Conservation (phyloP, 2,797 vertebrate genomes). For the Orientallactaga sibirica region DNA sequence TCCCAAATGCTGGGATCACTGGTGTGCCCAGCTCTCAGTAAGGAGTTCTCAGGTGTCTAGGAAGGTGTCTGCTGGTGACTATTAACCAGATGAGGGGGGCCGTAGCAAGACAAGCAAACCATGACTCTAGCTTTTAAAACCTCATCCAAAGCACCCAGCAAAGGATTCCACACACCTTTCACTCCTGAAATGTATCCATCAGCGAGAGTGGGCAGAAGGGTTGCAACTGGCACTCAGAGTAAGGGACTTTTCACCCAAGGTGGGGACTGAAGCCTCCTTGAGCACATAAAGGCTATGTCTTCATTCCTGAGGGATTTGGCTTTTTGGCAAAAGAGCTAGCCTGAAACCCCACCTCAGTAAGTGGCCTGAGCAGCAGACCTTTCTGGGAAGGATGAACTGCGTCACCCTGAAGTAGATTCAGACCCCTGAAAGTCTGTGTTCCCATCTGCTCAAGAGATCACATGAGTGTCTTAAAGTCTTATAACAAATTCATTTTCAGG, state of each 20-base stretch:
- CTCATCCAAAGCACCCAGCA: neutral
- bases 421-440: conserved; percentile 16
- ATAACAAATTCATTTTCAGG: conserved; percentile 23
- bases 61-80: neutral
- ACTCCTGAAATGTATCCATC: neutral
- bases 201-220: neutral
- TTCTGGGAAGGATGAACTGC: conserved; percentile 46
- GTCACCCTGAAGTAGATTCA: neutral
- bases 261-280: neutral
- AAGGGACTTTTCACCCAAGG: neutral
- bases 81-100: no score
- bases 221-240: neutral
- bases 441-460: neutral
- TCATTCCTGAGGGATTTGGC: neutral
- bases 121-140: conserved; percentile 14
- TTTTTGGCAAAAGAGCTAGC: neutral
- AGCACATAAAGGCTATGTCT: neutral
- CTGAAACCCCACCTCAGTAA: neutral
- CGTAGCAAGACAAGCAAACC: neutral
- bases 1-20: no score
- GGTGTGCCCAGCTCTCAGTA: neutral
- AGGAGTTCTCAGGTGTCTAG: neutral
- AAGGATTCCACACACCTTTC: conserved; percentile 11
- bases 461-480: neutral
- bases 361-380: neutral